Percentiles rank a stretch among this genome's conserved stretches.
Conservation (phyloP, 1,140 invertebrate genomes). For the Pachyrhynchus sulphureomaculatus region DNA sequence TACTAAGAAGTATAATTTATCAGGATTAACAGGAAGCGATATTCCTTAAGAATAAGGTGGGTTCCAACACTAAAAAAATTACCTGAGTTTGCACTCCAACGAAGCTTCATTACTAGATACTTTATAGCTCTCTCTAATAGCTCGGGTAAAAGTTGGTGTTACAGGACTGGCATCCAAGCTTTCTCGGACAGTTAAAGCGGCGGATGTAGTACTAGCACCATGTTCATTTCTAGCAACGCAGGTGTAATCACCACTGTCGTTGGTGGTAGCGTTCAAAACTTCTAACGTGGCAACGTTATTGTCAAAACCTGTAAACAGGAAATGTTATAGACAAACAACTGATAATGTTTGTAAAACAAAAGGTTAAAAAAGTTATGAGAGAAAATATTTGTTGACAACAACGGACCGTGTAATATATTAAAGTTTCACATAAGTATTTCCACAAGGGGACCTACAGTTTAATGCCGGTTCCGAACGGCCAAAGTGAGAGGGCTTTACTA, state of each 20-base stretch:
- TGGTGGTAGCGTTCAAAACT: conserved; percentile 62
- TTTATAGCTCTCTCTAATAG: conserved; percentile 62
- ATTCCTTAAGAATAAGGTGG: too few species aligned
- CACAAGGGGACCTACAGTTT: too few species aligned
- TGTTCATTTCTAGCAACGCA: conserved; percentile 74
- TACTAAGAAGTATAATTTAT: too few species aligned
- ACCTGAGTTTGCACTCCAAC: conserved; percentile 71
- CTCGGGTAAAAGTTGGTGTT: conserved; percentile 69
- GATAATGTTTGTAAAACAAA: neutral
- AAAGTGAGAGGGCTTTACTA: too few species aligned
- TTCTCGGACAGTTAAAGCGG: conserved; percentile 70
- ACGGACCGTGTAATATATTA: too few species aligned
- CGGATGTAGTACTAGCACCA: conserved; percentile 67
- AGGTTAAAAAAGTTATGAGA: neutral
- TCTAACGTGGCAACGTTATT: conserved; percentile 76
- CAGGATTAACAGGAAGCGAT: too few species aligned
- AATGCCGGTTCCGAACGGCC: too few species aligned
- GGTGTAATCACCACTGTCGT: conserved; percentile 72
- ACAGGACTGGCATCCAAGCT: conserved; percentile 68
- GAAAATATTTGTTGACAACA: too few species aligned
- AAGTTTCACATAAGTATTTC: too few species aligned
- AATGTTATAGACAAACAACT: too few species aligned
- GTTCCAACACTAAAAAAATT: too few species aligned
- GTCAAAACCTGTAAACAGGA: conserved; percentile 55
- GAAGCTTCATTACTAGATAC: conserved; percentile 63